These are phyloP conservation scores for Scaeva pyrastri DNA, from an alignment of 2,888 invertebrate genomes.

Conservation along the genomic window DNA sequence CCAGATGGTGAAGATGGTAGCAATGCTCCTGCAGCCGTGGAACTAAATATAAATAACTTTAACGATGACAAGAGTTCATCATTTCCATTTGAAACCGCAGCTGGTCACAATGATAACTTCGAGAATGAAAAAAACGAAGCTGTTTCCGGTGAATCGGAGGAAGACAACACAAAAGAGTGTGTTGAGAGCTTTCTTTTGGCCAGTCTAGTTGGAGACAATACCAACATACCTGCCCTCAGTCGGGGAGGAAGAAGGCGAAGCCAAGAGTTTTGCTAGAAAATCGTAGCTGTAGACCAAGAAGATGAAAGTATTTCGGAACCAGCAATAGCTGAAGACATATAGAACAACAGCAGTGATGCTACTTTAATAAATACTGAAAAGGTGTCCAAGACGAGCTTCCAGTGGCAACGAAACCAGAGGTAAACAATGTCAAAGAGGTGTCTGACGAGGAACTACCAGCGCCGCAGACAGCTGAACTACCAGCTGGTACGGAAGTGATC, in stretches of 20 bases:
- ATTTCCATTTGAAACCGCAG: conserved; percentile 82
- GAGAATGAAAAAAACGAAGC: conserved; percentile 79
- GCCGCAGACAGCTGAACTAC: conserved; percentile 89
- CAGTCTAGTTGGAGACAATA: conserved; percentile 83
- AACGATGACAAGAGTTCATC: conserved; percentile 83
- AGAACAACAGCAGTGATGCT: no score
- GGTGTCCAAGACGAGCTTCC: no score
- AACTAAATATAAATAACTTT: conserved; percentile 70
- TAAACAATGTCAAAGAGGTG: conserved; percentile 93
- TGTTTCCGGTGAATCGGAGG: conserved; percentile 77
- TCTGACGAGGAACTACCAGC: conserved; percentile 91
- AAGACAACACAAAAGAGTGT: conserved; percentile 78
- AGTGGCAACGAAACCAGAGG: no score
- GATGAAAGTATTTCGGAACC: no score
- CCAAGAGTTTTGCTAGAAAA: no score
- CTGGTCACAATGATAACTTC: conserved; percentile 81
- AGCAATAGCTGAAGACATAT: no score
- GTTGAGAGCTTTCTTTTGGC: conserved; percentile 83
- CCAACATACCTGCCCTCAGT: conserved; percentile 83
- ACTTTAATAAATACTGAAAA: no score
- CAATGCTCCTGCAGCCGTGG: conserved; percentile 66
- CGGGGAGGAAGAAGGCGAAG: conserved; percentile 81
- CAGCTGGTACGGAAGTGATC: conserved; percentile 90
- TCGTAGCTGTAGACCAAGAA: no score
- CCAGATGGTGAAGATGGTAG: conserved; percentile 64